These are phyloP conservation scores for Melanotaenia pygmaea DNA, from an alignment of 2,797 vertebrate species.

Conservation along the genomic window DNA sequence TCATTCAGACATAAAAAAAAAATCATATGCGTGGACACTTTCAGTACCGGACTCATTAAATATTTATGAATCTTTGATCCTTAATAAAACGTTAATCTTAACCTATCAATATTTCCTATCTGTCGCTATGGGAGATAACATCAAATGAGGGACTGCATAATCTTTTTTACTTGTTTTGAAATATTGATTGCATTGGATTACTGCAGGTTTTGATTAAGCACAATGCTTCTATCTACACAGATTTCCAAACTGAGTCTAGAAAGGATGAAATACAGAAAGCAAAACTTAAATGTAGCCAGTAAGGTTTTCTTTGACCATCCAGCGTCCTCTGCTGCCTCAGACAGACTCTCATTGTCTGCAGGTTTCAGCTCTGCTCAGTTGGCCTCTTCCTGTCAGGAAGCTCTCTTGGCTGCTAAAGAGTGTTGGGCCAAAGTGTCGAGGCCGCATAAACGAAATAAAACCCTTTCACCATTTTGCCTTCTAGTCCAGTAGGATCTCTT, in stretches of 20 bases:
- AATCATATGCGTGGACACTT: not conserved
- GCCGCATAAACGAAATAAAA: not conserved
- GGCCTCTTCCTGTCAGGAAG: conserved; percentile 43
- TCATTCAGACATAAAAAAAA: not conserved
- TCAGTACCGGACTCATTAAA: no score
- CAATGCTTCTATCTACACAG: not conserved
- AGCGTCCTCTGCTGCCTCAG: conserved; percentile 22
- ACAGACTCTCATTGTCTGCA: conserved; percentile 63
- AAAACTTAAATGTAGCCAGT: not conserved
- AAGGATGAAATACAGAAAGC: not conserved
- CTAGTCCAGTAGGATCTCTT: conserved; percentile 54
- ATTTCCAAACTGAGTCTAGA: not conserved
- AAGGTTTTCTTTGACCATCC: conserved; percentile 11
- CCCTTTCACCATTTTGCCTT: conserved; percentile 41
- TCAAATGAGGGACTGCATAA: not conserved
- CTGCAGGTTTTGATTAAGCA: not conserved
- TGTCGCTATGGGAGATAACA: not conserved
- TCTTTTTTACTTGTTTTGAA: not conserved
- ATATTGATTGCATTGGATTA: not conserved
- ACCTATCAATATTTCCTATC: not conserved
- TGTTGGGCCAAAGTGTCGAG: not conserved
- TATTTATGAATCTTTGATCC: not conserved
- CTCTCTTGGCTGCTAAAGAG: conserved; percentile 28
- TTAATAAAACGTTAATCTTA: not conserved
- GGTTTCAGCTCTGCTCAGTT: conserved; percentile 41